These are phyloP conservation scores for Argyresthia albistria DNA, from an alignment of 2,888 invertebrate species.

Conservation along the genomic window DNA sequence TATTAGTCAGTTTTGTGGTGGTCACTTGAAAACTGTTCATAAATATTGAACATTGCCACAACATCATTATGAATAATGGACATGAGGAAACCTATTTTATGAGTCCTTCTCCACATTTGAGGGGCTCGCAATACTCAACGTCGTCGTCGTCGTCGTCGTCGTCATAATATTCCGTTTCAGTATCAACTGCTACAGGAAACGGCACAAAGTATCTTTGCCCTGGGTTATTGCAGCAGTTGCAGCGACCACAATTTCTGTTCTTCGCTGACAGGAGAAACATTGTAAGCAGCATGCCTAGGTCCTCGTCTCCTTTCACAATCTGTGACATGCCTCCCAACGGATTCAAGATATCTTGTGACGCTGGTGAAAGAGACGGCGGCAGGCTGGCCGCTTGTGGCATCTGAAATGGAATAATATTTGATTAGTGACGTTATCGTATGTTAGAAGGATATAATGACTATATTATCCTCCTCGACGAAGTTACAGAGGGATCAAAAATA, in stretches of 20 bases:
- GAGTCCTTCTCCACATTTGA: no score
- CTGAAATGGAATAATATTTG: background rate
- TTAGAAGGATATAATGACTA: no score
- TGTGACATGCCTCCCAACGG: background rate
- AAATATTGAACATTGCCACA: no score
- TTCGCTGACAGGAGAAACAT: background rate
- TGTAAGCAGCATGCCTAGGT: background rate
- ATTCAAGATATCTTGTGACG: background rate
- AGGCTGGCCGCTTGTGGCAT: background rate
- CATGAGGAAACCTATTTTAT: no score
- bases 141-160: background rate
- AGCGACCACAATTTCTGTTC: background rate
- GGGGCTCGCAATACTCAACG: no score
- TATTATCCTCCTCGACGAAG: no score
- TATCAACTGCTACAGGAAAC: background rate
- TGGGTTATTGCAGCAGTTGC: background rate
- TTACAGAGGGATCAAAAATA: no score
- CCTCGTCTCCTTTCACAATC: background rate
- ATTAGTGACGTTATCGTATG: no score
- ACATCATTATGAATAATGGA: no score
- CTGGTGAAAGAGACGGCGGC: background rate
- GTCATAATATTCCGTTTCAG: background rate
- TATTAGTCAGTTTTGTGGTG: no score
- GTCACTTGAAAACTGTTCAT: no score
- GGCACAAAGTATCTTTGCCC: background rate